Evolutionary conservation across 1,140 invertebrate genomes (phyloP), one percentile per base, ranked within the genome.

Genomic region (Bacillus rossius): DNA sequence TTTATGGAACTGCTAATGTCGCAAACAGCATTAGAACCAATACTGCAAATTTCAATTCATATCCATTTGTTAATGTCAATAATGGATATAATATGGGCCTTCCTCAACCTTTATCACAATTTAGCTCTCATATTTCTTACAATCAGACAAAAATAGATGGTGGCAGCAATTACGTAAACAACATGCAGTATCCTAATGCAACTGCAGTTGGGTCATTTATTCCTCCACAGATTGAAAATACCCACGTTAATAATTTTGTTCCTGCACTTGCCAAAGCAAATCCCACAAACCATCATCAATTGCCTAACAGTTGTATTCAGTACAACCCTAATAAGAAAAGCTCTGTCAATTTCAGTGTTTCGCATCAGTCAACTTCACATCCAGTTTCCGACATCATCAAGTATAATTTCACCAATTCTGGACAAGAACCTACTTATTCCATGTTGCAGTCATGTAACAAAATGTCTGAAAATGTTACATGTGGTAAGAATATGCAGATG

Each of bases 111-210:
- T 34, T 34, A 50, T 50, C 48, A 50, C 48, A 34, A 23, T 50
- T 25, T 23, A 50, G 48, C 23, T 50, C 48, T 22, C 26, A 50
- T n/a, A n/a, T 50, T 29, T 29, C 48, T n/a, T 50, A 50, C 37
- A 50, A 25, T 50, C n/a, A 17, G 37, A 23, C 25, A 5, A 50
- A 50, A 23, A 19, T 50, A 50, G 26, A 25, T 2, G 19, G 48
- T 26, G 37, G 23, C 37, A 50, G 16, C 34, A 50, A 50, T 23
- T 50, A 29, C 16, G 37, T 29, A 16, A 50, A 34, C 29, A 34
- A 34, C 10, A 7, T 34, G 34, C 17, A 29, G 25, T 50, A 29
- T 50, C 16, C 48, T 16, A 34, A 50, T 29, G 2, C 20, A 3
- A 17, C 25, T 23, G 8, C 17, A 14, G 48, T 29, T 29, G 48